These are phyloP conservation scores for Darevskia nairensis DNA, from an alignment of 2,797 vertebrate genomes.

Conservation along the genomic window DNA sequence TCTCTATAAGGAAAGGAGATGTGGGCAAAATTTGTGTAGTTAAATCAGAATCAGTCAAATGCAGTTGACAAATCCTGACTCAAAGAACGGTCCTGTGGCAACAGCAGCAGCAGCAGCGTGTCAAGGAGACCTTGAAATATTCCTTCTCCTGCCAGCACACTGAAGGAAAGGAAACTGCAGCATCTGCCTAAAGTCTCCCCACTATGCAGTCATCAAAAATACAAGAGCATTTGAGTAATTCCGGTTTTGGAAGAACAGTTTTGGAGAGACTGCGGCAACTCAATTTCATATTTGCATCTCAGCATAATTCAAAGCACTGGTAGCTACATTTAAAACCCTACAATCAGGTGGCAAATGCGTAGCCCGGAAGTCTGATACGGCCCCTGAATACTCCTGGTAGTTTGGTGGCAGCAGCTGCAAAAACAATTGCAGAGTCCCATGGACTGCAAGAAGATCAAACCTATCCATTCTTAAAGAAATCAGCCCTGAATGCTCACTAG, in stretches of 20 bases:
- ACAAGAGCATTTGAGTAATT: background rate
- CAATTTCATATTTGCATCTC: background rate
- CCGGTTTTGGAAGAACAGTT: background rate
- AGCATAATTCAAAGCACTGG: no score
- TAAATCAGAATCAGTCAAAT: background rate
- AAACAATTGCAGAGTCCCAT: no score
- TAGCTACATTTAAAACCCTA: no score
- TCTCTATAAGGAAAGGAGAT: constrained; percentile 23
- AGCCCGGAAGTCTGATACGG: no score
- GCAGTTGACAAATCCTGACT: background rate
- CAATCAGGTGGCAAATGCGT: no score
- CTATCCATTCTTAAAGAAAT: no score
- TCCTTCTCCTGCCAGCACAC: no score
- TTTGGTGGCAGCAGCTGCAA: no score
- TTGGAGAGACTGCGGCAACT: background rate
- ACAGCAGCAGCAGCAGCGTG: background rate
- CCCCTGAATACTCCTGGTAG: no score
- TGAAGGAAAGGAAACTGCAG: background rate
- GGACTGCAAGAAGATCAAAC: no score
- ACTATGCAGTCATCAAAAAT: background rate
- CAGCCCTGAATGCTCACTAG: no score
- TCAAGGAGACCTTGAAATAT: background rate
- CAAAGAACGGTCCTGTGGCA: background rate
- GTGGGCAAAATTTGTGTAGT: background rate
- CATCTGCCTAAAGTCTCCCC: background rate